phyloP scores from a whole-genome alignment of 2,888 invertebrate genomes.

The Lasioglossum oenotherae region DNA sequence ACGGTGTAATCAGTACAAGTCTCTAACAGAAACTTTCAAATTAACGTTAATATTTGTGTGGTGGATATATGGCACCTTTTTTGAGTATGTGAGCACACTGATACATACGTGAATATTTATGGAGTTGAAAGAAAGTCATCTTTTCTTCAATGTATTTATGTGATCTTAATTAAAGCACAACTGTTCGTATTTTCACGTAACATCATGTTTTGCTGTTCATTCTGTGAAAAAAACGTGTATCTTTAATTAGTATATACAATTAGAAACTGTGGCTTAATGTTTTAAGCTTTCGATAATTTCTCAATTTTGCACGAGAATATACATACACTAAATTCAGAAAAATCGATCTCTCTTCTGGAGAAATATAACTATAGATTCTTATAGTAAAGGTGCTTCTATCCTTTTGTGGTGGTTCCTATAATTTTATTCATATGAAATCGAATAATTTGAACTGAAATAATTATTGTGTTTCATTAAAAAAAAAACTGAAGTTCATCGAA shows the following conservation, averaged over 20 bases:
- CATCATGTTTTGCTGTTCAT: conserved; percentile 22
- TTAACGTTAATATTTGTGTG: conserved; percentile 36
- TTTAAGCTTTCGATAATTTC: conserved; percentile 12
- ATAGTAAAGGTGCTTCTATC: conserved; percentile 12
- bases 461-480: conserved; percentile 77
- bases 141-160: conserved; percentile 37
- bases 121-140: neutral
- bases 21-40: conserved; percentile 22
- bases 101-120: conserved; percentile 32
- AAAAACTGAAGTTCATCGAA: conserved; percentile 78
- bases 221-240: conserved; percentile 4
- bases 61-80: conserved; percentile 52
- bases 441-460: conserved; percentile 66
- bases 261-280: conserved; percentile 18
- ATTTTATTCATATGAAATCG: conserved; percentile 21
- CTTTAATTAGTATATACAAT: conserved; percentile 15
- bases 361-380: neutral
- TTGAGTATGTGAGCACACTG: conserved; percentile 42
- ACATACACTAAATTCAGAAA: conserved; percentile 18
- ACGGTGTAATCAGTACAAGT: conserved; percentile 26
- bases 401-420: conserved; percentile 15
- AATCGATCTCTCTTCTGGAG: neutral
- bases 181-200: conserved; percentile 11
- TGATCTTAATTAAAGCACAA: conserved; percentile 42
- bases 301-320: conserved; percentile 17